phyloP scores from a whole-genome alignment of 2,113 vertebrate genomes.

The Camarhynchus parvulus region DNA sequence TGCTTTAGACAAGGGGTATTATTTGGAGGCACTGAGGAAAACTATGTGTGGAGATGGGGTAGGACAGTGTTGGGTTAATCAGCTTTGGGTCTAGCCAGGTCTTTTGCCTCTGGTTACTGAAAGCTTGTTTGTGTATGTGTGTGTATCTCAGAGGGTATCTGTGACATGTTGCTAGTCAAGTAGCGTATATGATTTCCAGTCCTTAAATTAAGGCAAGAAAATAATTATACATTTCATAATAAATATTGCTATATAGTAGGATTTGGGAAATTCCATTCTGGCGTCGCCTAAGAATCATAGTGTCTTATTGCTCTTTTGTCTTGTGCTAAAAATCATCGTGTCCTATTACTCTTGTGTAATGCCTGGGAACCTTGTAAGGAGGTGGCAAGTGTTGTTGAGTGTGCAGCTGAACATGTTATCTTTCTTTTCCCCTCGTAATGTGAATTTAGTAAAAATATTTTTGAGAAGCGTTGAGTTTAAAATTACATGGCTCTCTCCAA shows the following conservation, averaged over 20 bases:
- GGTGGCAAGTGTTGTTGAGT: neutral
- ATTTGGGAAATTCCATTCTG: neutral
- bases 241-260: neutral
- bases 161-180: neutral
- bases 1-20: neutral
- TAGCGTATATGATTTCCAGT: neutral
- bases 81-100: neutral
- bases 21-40: neutral
- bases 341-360: neutral
- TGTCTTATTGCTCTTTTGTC: neutral
- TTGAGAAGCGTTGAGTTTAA: neutral
- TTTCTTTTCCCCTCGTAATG: accelerated
- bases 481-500: neutral
- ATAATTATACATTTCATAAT: neutral
- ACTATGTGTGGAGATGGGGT: neutral
- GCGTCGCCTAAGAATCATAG: neutral
- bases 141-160: neutral
- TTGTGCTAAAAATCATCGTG: neutral
- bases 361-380: neutral
- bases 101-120: neutral
- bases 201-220: neutral
- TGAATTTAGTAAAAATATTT: neutral
- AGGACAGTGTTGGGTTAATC: neutral
- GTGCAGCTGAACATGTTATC: neutral
- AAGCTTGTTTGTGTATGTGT: neutral